phyloP scores from a whole-genome alignment of 2,888 invertebrate genomes.

The Drosophila mulleri region DNA sequence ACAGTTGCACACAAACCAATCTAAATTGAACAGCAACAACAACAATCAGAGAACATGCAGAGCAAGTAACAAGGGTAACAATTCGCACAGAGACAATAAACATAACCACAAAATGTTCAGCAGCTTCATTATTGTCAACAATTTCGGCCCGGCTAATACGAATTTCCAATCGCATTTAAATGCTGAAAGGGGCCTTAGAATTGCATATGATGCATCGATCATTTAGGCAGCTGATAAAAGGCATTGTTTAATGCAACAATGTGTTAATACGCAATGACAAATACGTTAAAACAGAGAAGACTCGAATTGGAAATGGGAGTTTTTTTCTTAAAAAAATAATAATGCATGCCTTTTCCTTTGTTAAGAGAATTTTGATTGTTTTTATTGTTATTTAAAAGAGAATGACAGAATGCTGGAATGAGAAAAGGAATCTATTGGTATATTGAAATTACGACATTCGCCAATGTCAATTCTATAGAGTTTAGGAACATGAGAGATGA shows the following conservation, averaged over 20 bases:
- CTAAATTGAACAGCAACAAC: conserved; percentile 22
- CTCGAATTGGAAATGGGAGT: neutral
- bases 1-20: conserved; percentile 26
- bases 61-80: conserved; percentile 39
- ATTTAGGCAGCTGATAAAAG: conserved; percentile 30
- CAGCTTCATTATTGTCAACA: conserved; percentile 71
- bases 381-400: no score
- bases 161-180: conserved; percentile 12
- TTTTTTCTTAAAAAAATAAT: no score
- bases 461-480: neutral
- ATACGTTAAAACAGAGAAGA: neutral
- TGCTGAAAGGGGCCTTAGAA: neutral
- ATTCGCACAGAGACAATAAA: conserved; percentile 58
- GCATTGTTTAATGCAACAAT: conserved; percentile 10
- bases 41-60: conserved; percentile 8
- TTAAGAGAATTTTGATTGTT: neutral
- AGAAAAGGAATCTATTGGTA: no score
- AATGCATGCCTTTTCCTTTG: neutral
- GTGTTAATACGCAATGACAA: neutral
- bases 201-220: conserved; percentile 15
- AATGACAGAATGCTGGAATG: no score
- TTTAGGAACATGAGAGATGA: neutral
- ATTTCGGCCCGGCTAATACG: conserved; percentile 9
- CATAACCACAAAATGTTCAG: conserved; percentile 68
- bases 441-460: no score